Evolutionary conservation across 2,113 vertebrate genomes (phyloP).

Genomic region (Toxotes chatareus): DNA sequence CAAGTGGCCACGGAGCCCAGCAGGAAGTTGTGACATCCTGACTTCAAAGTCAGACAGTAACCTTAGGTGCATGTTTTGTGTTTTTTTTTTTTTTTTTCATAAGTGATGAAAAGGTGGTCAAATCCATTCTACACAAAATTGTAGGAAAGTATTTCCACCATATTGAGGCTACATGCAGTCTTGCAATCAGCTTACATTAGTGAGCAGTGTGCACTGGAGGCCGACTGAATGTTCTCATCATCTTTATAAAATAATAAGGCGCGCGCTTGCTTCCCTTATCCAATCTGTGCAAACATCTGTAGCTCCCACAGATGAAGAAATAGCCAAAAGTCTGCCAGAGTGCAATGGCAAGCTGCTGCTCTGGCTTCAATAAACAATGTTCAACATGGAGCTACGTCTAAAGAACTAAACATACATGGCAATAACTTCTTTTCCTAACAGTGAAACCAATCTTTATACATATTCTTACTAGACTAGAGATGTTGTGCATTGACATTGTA

Average conservation of each 20-base stretch:
- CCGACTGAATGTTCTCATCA: neutral
- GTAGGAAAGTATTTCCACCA: neutral
- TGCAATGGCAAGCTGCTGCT: neutral
- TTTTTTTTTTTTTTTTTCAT: no score
- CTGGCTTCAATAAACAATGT: neutral
- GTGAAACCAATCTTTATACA: neutral
- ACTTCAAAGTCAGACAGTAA: neutral
- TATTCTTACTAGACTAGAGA: neutral
- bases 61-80: neutral
- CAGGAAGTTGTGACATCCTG: neutral
- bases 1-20: neutral
- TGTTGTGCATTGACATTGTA: neutral
- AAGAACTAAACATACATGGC: neutral
- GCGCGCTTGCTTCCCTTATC: slow-evolving; percentile 5
- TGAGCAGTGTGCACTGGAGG: neutral
- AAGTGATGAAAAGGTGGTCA: neutral
- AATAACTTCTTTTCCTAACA: neutral
- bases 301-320: neutral
- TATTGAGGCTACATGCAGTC: neutral
- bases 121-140: neutral
- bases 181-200: neutral
- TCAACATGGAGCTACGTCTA: neutral
- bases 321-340: neutral
- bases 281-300: slow-evolving; percentile 7
- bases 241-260: slow-evolving; percentile 18